phyloP scores from a whole-genome alignment of 30 jellyfish, hydroid and myxozoan genomes.

The Aurelia sp. region DNA sequence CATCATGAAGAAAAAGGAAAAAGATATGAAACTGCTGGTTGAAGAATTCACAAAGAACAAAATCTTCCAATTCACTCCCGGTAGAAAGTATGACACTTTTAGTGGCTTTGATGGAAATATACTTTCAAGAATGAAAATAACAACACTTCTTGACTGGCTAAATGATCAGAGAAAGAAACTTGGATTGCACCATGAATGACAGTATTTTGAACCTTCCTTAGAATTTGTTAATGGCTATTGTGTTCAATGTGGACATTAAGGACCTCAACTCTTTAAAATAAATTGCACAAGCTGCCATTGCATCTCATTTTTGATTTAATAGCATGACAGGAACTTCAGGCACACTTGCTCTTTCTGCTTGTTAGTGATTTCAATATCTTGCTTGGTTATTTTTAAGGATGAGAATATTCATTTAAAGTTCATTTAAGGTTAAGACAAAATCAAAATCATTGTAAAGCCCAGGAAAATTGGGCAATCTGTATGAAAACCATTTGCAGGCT shows the following conservation, averaged over 20 bases:
- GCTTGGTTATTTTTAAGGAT: too few species aligned
- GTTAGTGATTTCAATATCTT: too few species aligned
- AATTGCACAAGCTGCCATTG: too few species aligned
- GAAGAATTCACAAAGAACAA: neutral
- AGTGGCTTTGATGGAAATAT: constrained; percentile 3
- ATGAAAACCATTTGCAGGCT: too few species aligned
- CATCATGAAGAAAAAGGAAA: constrained; percentile 2
- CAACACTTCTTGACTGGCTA: constrained; percentile 17
- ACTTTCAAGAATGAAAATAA: constrained; percentile 11
- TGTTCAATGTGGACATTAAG: neutral
- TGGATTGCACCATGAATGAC: neutral
- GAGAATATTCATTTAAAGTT: too few species aligned
- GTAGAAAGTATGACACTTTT: constrained; percentile 1
- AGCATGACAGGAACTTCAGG: too few species aligned
- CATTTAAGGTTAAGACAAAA: too few species aligned
- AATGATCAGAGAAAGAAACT: constrained; percentile 9
- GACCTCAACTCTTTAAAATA: neutral
- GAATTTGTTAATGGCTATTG: neutral
- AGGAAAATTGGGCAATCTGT: too few species aligned
- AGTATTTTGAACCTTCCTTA: neutral
- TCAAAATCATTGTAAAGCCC: too few species aligned
- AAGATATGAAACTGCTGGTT: constrained; percentile 14
- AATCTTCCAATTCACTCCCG: too few species aligned
- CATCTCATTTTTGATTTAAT: too few species aligned
- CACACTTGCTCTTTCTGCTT: too few species aligned